phyloP scores from a whole-genome alignment of 1,140 invertebrate species.

The Nymphalis io region DNA sequence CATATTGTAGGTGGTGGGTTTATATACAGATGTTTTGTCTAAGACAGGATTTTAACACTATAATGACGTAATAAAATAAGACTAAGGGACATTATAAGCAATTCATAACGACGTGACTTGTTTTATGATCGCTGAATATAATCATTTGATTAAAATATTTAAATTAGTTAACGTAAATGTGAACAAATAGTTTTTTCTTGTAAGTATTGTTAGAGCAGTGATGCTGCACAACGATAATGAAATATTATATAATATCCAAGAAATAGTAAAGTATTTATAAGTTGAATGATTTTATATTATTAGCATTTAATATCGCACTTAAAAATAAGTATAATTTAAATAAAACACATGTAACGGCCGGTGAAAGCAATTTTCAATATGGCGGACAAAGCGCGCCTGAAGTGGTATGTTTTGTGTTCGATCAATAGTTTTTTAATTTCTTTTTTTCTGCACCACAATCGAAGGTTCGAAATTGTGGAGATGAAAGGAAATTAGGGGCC shows the following conservation, averaged over 20 bases:
- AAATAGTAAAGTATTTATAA: background rate
- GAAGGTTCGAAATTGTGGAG: constrained; percentile 67
- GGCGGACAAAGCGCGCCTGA: constrained; percentile 68
- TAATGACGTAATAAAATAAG: too few species aligned
- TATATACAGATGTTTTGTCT: too few species aligned
- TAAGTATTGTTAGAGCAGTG: too few species aligned
- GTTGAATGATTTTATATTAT: background rate
- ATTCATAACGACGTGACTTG: too few species aligned
- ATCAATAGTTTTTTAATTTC: constrained; percentile 77
- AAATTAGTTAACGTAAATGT: too few species aligned
- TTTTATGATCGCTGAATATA: too few species aligned
- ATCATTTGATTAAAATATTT: too few species aligned
- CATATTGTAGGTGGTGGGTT: too few species aligned
- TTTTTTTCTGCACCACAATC: constrained; percentile 72
- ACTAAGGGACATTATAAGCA: too few species aligned
- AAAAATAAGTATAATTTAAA: constrained; percentile 14
- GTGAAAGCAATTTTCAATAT: constrained; percentile 72
- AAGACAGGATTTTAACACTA: too few species aligned
- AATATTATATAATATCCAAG: background rate
- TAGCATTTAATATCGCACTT: background rate
- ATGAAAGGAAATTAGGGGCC: constrained; percentile 73
- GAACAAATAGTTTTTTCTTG: too few species aligned
- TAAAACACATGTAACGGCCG: constrained; percentile 55
- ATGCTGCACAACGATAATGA: background rate
- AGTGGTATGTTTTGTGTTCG: constrained; percentile 67